Conservation (phyloP, 1,140 invertebrate species). For the Drosophila trapezifrons region DNA sequence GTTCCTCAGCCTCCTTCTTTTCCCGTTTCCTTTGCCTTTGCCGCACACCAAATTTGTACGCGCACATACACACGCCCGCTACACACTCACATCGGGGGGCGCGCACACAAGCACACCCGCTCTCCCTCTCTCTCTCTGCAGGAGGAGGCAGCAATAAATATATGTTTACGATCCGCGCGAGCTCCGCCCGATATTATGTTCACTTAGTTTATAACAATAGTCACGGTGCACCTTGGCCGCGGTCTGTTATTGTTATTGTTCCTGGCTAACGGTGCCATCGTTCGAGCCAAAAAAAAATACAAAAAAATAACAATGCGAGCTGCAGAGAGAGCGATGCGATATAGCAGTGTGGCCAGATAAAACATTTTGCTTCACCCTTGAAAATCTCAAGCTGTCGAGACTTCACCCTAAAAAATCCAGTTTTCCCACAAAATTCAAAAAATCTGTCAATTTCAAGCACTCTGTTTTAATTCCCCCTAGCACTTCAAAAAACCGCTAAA, state of each 20-base stretch:
- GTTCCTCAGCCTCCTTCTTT: slow-evolving; percentile 9
- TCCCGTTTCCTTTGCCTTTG: slow-evolving; percentile 32
- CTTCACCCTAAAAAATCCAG: too few relatives aligned
- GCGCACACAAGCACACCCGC: slow-evolving; percentile 22
- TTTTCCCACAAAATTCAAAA: too few relatives aligned
- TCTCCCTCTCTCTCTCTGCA: slow-evolving; percentile 20
- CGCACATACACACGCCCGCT: slow-evolving; percentile 9
- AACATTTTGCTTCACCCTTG: too few relatives aligned
- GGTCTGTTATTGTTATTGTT: slow-evolving; percentile 13
- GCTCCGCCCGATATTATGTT: background rate
- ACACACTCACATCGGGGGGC: slow-evolving; percentile 31
- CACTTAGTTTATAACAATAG: slow-evolving; percentile 7
- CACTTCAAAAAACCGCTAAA: too few relatives aligned
- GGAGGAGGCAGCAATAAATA: slow-evolving; percentile 20
- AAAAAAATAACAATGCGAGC: slow-evolving; percentile 34
- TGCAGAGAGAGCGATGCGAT: background rate
- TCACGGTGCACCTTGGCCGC: slow-evolving; percentile 13
- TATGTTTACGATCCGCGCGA: slow-evolving; percentile 24
- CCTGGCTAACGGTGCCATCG: slow-evolving; percentile 2
- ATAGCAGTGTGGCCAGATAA: too few relatives aligned
- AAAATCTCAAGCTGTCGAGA: too few relatives aligned
- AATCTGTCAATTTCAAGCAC: too few relatives aligned
- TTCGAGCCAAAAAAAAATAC: slow-evolving; percentile 32
- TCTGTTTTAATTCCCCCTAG: too few relatives aligned
- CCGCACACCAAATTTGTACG: slow-evolving; percentile 21